These are phyloP conservation scores for Amazona vittata DNA, from an alignment of 2,113 vertebrate genomes.

Conservation along the genomic window DNA sequence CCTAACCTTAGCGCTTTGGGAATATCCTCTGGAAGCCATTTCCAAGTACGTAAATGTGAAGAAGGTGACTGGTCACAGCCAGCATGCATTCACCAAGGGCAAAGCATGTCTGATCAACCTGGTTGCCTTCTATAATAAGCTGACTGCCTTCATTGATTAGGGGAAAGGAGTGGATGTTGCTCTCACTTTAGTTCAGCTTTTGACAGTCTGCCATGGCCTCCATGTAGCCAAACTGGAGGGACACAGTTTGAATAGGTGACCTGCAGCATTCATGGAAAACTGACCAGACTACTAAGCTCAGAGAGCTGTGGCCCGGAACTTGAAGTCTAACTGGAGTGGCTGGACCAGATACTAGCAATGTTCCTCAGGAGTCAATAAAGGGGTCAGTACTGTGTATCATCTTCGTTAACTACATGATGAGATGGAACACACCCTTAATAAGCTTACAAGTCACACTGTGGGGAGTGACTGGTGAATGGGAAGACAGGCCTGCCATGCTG, in stretches of 20 bases:
- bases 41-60: neutral
- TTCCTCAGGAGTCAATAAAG: neutral
- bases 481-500: neutral
- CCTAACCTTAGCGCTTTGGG: neutral
- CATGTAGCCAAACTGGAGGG: neutral
- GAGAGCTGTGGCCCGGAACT: neutral
- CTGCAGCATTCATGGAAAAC: neutral
- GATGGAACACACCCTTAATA: neutral
- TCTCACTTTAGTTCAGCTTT: neutral
- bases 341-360: neutral
- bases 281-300: neutral
- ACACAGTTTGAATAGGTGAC: neutral
- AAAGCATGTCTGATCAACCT: neutral
- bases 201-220: neutral
- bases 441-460: neutral
- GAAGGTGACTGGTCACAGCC: neutral
- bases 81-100: neutral
- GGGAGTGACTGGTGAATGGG: neutral
- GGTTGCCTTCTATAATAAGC: neutral
- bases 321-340: neutral
- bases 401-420: neutral
- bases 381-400: neutral
- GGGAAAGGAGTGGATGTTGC: neutral
- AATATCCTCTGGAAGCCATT: neutral
- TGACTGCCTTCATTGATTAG: neutral